Base-by-base conservation (phyloP, 2,113 vertebrate species). In the Dromaius novaehollandiae region DNA sequence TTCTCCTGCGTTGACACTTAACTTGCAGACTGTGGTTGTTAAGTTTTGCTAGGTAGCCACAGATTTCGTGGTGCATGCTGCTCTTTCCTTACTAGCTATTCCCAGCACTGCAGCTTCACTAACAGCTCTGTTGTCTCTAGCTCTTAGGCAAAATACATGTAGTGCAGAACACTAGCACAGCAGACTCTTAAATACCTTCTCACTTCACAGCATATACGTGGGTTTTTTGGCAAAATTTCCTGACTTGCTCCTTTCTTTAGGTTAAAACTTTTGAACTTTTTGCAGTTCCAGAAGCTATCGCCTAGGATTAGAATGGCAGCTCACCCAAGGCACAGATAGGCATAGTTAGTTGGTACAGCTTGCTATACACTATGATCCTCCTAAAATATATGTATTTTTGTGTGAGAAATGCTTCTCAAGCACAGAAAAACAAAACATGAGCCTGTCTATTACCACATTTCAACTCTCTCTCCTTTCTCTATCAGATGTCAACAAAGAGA, bases 101-200 rank as follows among this genome's bases (percentile, higher is more conserved):
- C 64, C 58, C n/a, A 75, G 17, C 0, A 0, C 58, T 69, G 15
- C 15, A 78, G 20, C 17, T 66, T 63, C 1, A 4, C 17, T 7
- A 60, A 51, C 34, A 64, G 40, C 34, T 64, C 24, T 70, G 38
- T 25, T 63, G 25, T 17, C 13, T 64, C 48, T 26, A 48, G 36
- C 40, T 80, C 11, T 61, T 13, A 91, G 77, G 42, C 40, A 76
- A 8, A 68, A 13, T 28, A n/a, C 7, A 24, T 0, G 0, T 19
- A 68, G 20, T 58, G 60, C 4, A 60, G 24, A 71, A 16, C 13
- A 11, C 53, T 53, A 51, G 4, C 8, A 38, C 32, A 65, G 36
- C 9, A 64, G 12, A 36, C 36, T 46, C 56, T 77, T 36, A 69
- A 77, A 55, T 8, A 56, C 5, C 13, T 56, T 56, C 24, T 77